Conservation (phyloP, 2,113 vertebrate species). For the Crotalus horridus region DNA sequence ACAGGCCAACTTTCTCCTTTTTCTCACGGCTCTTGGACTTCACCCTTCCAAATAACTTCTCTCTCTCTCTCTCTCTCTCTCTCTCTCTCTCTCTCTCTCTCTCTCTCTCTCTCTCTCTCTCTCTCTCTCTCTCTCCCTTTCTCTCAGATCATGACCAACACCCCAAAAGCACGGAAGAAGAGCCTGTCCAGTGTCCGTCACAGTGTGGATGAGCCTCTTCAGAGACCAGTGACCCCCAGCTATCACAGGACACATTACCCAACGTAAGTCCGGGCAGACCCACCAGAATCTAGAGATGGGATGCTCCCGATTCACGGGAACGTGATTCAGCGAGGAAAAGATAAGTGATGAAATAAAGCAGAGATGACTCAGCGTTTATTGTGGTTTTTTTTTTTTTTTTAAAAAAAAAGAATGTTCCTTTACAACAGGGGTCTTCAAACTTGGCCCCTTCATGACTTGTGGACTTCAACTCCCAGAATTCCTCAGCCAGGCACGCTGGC, state of each 20-base stretch:
- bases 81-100: background rate
- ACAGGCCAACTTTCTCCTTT: background rate
- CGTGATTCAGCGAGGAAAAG: background rate
- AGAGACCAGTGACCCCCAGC: slow-evolving; percentile 85
- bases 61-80: too few species aligned
- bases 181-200: slow-evolving; percentile 55
- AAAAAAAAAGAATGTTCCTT: background rate
- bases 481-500: too few species aligned
- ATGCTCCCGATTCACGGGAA: background rate
- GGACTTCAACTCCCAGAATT: too few species aligned
- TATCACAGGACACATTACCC: slow-evolving; percentile 69
- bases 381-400: background rate
- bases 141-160: slow-evolving; percentile 91
- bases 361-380: slow-evolving; percentile 26
- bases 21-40: background rate
- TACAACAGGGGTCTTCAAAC: background rate
- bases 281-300: background rate
- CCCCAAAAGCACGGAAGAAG: slow-evolving; percentile 79
- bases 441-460: too few species aligned
- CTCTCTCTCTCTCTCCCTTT: background rate
- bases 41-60: background rate
- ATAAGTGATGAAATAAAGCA: slow-evolving; percentile 35
- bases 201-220: slow-evolving; percentile 82
- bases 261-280: slow-evolving; percentile 70
- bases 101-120: background rate